Evolutionary conservation across 2,888 invertebrate genomes (phyloP).

Genomic region (Drosophila mulleri): DNA sequence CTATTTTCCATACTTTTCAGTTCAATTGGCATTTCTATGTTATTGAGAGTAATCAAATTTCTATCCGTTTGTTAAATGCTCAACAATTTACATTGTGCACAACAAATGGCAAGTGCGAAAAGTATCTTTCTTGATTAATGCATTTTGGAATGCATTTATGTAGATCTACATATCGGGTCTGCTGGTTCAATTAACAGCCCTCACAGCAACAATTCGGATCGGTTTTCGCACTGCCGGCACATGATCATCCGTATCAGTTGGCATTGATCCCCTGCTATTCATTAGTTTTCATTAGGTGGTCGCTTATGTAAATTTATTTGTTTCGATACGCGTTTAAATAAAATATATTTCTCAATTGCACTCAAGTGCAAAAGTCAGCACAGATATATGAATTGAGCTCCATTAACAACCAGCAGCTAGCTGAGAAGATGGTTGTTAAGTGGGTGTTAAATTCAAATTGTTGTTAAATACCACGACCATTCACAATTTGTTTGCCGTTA

Average conservation of each 20-base stretch:
- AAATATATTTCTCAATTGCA: conserved; percentile 39
- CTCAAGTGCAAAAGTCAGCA: conserved; percentile 40
- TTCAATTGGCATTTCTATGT: background rate
- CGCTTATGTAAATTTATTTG: conserved; percentile 71
- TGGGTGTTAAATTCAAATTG: conserved; percentile 40
- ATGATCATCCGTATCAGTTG: conserved; percentile 48
- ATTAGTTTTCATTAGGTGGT: conserved; percentile 62
- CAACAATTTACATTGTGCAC: conserved; percentile 29
- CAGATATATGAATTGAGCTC: conserved; percentile 55
- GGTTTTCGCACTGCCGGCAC: conserved; percentile 30
- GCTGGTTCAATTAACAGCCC: conserved; percentile 52
- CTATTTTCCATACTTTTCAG: background rate
- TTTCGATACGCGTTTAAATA: conserved; percentile 40
- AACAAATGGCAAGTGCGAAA: conserved; percentile 32
- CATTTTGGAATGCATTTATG: conserved; percentile 18
- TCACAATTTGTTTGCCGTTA: background rate
- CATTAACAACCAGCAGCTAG: conserved; percentile 25
- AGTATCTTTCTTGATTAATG: conserved; percentile 43
- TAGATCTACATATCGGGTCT: conserved; percentile 22
- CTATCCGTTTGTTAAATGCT: conserved; percentile 1
- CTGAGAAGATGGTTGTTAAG: conserved; percentile 1
- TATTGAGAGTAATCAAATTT: conserved; percentile 14
- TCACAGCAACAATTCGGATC: conserved; percentile 48
- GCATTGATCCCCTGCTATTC: conserved; percentile 47
- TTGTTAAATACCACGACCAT: conserved; percentile 22